These are phyloP conservation scores for Toxotes chatareus DNA, from an alignment of 2,113 vertebrate genomes.

Conservation along the genomic window DNA sequence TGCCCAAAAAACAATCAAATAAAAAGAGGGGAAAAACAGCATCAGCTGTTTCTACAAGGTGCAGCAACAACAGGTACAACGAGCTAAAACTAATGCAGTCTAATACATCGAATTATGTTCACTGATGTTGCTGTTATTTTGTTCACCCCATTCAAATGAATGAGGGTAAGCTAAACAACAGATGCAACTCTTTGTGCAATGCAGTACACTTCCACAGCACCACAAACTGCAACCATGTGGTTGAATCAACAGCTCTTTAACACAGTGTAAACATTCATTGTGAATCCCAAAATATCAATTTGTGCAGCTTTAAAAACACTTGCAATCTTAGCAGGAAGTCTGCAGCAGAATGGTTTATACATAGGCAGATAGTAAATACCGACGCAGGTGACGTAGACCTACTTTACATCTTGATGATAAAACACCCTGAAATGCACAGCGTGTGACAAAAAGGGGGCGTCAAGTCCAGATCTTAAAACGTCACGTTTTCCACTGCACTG, in stretches of 20 bases:
- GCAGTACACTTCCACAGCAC: too few relatives aligned
- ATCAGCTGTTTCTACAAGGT: too few relatives aligned
- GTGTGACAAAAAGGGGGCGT: background rate
- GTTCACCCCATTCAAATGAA: too few relatives aligned
- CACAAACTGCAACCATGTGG: too few relatives aligned
- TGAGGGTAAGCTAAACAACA: too few relatives aligned
- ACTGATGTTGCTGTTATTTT: too few relatives aligned
- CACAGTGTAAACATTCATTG: background rate
- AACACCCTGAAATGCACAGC: background rate
- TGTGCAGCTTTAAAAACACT: background rate
- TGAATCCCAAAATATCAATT: background rate
- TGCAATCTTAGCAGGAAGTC: background rate
- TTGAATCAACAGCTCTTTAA: too few relatives aligned
- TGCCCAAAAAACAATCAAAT: background rate
- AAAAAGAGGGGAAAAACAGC: background rate
- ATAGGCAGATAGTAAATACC: too few relatives aligned
- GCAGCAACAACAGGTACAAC: too few relatives aligned
- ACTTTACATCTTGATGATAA: background rate
- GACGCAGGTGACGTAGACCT: background rate
- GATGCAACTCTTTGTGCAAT: too few relatives aligned
- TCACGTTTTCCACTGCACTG: background rate
- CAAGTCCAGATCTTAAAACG: background rate
- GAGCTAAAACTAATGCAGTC: too few relatives aligned
- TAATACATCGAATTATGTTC: too few relatives aligned
- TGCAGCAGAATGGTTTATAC: background rate